Conservation (phyloP, 2,797 vertebrate species). For the Rhinogobio ventralis region DNA sequence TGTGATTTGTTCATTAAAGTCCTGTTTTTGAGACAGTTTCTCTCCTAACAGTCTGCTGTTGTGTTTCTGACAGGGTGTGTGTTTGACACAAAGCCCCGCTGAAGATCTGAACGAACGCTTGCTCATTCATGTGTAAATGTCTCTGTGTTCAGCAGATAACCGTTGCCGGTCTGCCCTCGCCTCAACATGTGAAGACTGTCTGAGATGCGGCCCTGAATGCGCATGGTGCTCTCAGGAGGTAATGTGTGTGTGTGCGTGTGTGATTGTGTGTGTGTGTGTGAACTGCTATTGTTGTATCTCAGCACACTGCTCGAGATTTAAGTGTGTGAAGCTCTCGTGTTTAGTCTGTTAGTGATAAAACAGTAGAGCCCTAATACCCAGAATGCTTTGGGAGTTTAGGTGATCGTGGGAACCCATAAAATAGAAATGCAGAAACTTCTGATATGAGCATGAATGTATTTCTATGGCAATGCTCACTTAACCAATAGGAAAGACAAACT, state of each 20-base stretch:
- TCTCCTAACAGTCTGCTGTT: not conserved
- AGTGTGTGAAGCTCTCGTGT: conserved; percentile 16
- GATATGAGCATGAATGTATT: not conserved
- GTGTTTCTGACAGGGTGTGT: conserved; percentile 14
- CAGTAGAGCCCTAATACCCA: not conserved
- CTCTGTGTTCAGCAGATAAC: conserved; percentile 79
- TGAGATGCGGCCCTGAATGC: conserved; percentile 89
- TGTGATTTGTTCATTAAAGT: not conserved
- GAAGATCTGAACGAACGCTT: not conserved
- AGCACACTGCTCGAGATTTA: not conserved
- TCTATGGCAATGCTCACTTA: too few relatives aligned
- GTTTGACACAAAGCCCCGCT: conserved; percentile 28
- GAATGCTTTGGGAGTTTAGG: not conserved
- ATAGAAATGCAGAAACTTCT: not conserved
- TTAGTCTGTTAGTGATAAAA: conserved; percentile 15
- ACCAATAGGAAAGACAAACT: too few relatives aligned
- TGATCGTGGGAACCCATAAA: conserved; percentile 53
- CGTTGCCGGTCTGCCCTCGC: conserved; percentile 82
- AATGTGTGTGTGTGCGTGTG: conserved; percentile 45
- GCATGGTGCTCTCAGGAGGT: conserved; percentile 98
- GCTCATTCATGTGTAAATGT: conserved; percentile 57
- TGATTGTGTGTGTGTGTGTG: conserved; percentile 12
- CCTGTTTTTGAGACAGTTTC: not conserved
- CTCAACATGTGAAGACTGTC: conserved; percentile 86
- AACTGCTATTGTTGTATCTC: conserved; percentile 21